Evolutionary conservation across 2,113 vertebrate genomes (phyloP).

Genomic region (Brienomyrus brachyistius): DNA sequence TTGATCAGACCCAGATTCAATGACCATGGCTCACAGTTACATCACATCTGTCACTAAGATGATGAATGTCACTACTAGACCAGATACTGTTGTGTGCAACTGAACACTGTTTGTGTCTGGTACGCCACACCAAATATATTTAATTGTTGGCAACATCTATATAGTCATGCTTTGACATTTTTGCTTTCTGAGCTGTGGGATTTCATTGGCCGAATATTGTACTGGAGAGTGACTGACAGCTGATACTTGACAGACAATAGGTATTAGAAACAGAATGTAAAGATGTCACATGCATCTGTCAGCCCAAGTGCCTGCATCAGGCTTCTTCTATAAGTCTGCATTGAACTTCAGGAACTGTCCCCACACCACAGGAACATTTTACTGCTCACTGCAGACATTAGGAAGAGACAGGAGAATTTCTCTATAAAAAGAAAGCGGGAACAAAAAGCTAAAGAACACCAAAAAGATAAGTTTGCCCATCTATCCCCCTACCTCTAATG

Average conservation of each 20-base stretch:
- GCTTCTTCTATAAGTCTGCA: neutral
- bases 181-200: neutral
- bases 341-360: neutral
- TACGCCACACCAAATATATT: neutral
- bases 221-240: neutral
- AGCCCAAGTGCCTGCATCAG: neutral
- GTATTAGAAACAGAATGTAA: neutral
- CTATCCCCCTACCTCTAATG: neutral
- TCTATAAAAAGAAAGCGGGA: neutral
- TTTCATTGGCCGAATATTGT: neutral
- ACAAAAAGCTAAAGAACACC: neutral
- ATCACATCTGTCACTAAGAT: constrained; percentile 5
- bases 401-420: neutral
- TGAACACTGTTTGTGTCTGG: neutral
- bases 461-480: neutral
- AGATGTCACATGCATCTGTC: neutral
- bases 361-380: neutral
- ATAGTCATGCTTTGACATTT: neutral
- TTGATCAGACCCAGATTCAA: neutral
- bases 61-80: neutral
- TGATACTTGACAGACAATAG: neutral
- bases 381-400: neutral
- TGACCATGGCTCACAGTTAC: neutral
- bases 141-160: neutral
- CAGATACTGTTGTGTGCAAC: neutral